phyloP scores from a whole-genome alignment of 2,888 invertebrate species.

The Andrena flavipes region DNA sequence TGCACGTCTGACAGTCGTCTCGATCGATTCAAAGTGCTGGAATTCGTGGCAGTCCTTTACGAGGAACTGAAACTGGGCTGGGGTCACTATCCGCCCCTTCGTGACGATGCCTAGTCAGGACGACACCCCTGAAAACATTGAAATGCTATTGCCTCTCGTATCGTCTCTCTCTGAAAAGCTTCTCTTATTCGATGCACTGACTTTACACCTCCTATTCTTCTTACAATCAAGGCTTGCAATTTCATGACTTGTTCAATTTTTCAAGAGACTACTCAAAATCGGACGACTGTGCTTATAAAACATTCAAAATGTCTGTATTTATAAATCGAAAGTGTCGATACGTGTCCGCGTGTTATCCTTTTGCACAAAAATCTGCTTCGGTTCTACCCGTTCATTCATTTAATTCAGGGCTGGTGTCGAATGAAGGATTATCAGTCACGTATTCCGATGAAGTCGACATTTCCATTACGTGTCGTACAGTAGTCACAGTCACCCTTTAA shows the following conservation, averaged over 20 bases:
- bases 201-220: slow-evolving; percentile 3
- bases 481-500: slow-evolving; percentile 34
- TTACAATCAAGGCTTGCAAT: neutral
- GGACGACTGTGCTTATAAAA: no score
- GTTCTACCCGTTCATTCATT: neutral
- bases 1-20: neutral
- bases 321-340: no score
- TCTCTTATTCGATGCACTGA: slow-evolving; percentile 24
- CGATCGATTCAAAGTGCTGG: slow-evolving; percentile 21
- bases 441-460: slow-evolving; percentile 37
- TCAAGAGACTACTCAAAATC: neutral
- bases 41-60: slow-evolving; percentile 15
- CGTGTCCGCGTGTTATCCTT: no score
- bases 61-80: slow-evolving; percentile 18
- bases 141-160: slow-evolving; percentile 64
- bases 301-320: no score
- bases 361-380: no score
- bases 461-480: slow-evolving; percentile 25
- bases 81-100: slow-evolving; percentile 21
- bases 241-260: neutral
- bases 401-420: neutral
- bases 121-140: slow-evolving; percentile 59
- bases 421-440: slow-evolving; percentile 7
- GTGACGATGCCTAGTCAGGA: slow-evolving; percentile 14
- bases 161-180: slow-evolving; percentile 12